These are phyloP conservation scores for Oriolus oriolus DNA, from an alignment of 2,113 vertebrate species.

Conservation along the genomic window DNA sequence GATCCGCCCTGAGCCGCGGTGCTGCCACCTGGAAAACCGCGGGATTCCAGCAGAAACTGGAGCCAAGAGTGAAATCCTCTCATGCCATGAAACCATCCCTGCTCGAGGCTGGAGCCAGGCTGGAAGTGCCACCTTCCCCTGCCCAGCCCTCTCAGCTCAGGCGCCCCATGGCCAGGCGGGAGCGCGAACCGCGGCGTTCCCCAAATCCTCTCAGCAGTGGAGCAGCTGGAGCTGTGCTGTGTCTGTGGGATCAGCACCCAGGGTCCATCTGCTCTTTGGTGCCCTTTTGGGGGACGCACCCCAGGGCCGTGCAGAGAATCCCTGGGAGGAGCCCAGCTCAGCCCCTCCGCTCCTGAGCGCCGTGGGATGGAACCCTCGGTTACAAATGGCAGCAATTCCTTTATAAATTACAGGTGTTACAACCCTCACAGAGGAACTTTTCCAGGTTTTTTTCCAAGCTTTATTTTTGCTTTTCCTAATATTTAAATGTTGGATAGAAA, in stretches of 20 bases:
- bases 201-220: not conserved
- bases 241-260: not conserved
- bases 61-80: not conserved
- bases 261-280: not conserved
- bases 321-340: not conserved
- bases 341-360: not conserved
- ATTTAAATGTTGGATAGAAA: not conserved
- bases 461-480: not conserved
- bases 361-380: not conserved
- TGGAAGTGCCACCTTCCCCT: not conserved
- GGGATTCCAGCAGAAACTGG: not conserved
- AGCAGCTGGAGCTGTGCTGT: not conserved
- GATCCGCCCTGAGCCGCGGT: rapidly evolving
- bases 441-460: not conserved
- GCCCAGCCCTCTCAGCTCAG: not conserved
- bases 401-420: not conserved
- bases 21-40: not conserved
- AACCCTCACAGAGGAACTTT: not conserved
- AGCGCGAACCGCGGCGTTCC: not conserved
- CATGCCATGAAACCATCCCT: not conserved
- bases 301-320: not conserved
- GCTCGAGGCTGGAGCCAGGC: not conserved
- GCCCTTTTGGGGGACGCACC: not conserved
- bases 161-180: not conserved
- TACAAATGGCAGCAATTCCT: not conserved